Evolutionary conservation across 2,797 vertebrate species (phyloP).

Genomic region (Hyperoplus immaculatus): DNA sequence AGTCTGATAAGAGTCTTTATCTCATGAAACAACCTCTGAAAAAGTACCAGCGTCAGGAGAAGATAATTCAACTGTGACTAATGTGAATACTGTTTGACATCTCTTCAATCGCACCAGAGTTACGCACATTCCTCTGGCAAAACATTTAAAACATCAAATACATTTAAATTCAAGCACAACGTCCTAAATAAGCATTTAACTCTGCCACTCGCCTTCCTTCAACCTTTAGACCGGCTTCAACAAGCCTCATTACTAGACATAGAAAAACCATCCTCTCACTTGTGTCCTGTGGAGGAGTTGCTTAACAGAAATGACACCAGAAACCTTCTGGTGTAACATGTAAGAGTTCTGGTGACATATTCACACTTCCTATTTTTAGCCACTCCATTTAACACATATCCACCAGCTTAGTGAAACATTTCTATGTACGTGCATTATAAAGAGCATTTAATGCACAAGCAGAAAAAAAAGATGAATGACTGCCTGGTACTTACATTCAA

Average conservation of each 20-base stretch:
- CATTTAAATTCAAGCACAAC: not conserved
- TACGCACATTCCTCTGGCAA: not conserved
- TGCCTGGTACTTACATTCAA: conserved; percentile 73
- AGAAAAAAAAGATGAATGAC: conserved; percentile 20
- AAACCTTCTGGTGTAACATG: conserved; percentile 17
- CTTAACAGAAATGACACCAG: not conserved
- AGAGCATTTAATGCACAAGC: not conserved
- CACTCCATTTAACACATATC: not conserved
- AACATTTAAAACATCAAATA: not conserved
- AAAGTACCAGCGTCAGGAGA: not conserved
- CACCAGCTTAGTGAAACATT: not conserved
- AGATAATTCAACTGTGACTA: conserved; percentile 17
- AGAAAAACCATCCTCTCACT: not conserved
- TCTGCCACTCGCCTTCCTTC: conserved; percentile 2
- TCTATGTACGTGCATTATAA: not conserved
- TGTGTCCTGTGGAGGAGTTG: not conserved
- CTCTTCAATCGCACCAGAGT: not conserved
- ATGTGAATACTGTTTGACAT: conserved; percentile 27
- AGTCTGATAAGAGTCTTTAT: not conserved
- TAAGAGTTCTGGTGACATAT: not conserved
- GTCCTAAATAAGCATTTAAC: not conserved
- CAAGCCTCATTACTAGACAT: not conserved
- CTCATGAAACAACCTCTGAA: conserved; percentile 6
- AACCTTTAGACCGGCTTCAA: not conserved
- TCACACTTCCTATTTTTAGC: conserved; percentile 5